These are phyloP conservation scores for Trachythela sp. DNA, from an alignment of 64 coral and sea anemone species.

Conservation along the genomic window DNA sequence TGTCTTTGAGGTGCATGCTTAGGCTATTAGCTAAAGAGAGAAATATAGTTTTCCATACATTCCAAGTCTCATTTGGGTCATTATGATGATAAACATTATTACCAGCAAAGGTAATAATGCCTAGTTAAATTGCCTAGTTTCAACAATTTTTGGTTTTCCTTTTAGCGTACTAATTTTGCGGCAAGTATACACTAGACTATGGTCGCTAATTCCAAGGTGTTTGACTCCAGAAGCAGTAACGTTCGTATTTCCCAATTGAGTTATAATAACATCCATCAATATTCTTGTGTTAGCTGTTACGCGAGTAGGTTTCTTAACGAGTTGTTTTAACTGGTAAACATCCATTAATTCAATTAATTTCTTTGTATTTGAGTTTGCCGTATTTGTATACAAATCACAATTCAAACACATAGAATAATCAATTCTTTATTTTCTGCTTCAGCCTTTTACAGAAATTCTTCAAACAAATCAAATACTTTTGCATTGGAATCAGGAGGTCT, in stretches of 20 bases:
- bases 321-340: slow-evolving; percentile 4
- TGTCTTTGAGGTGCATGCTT: slow-evolving; percentile 17
- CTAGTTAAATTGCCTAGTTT: neutral
- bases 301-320: neutral
- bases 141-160: no score
- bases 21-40: neutral
- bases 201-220: slow-evolving; percentile 23
- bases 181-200: no score
- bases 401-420: neutral
- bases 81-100: no score
- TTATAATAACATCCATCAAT: neutral
- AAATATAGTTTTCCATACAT: slow-evolving; percentile 19
- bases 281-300: neutral
- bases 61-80: neutral
- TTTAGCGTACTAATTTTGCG: no score
- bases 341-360: neutral
- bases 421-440: neutral
- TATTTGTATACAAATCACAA: neutral
- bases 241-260: neutral
- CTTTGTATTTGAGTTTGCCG: neutral
- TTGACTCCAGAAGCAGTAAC: neutral
- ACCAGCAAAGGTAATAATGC: neutral
- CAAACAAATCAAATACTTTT: no score
- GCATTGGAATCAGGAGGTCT: no score
- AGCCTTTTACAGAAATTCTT: neutral